Conservation (phyloP, 2,797 vertebrate genomes). For the Oryzias dopingdopingensis region DNA sequence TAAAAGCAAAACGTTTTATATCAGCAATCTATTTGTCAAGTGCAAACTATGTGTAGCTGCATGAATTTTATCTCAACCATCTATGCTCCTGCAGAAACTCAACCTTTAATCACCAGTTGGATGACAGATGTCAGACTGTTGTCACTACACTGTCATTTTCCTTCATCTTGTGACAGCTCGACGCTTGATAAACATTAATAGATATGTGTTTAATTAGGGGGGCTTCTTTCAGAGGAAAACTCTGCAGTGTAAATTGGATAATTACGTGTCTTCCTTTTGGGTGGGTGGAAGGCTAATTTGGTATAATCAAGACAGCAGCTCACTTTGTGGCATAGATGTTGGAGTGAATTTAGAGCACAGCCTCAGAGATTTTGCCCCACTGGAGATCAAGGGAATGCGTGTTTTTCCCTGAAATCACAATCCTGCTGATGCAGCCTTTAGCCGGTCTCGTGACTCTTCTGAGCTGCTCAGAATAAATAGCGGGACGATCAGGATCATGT, state of each 20-base stretch:
- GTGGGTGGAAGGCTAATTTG: slow-evolving; percentile 61
- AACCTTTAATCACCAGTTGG: neutral
- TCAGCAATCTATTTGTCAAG: too few species aligned
- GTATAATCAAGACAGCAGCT: slow-evolving; percentile 60
- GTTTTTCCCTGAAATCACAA: slow-evolving; percentile 50
- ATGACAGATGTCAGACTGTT: neutral
- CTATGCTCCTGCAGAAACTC: neutral
- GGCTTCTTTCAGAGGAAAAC: slow-evolving; percentile 26
- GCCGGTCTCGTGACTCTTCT: slow-evolving; percentile 13
- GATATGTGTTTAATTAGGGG: slow-evolving; percentile 23
- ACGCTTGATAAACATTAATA: slow-evolving; percentile 14
- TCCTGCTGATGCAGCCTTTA: slow-evolving; percentile 50
- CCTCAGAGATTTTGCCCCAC: slow-evolving; percentile 40
- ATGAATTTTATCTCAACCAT: neutral
- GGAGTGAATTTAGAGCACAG: slow-evolving; percentile 53
- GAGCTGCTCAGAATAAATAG: slow-evolving; percentile 1
- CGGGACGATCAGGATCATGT: neutral
- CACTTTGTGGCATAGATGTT: slow-evolving; percentile 55
- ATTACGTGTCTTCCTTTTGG: slow-evolving; percentile 71
- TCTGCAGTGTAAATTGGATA: slow-evolving; percentile 61
- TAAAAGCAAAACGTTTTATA: too few species aligned
- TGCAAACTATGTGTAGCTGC: too few species aligned
- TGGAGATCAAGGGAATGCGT: slow-evolving; percentile 51
- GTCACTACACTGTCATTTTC: slow-evolving; percentile 2
- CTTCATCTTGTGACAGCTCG: neutral